Evolutionary conservation across 2,888 invertebrate species (phyloP), one percentile per base, ranked within the genome.

Genomic region (Luffia ferchaultella): DNA sequence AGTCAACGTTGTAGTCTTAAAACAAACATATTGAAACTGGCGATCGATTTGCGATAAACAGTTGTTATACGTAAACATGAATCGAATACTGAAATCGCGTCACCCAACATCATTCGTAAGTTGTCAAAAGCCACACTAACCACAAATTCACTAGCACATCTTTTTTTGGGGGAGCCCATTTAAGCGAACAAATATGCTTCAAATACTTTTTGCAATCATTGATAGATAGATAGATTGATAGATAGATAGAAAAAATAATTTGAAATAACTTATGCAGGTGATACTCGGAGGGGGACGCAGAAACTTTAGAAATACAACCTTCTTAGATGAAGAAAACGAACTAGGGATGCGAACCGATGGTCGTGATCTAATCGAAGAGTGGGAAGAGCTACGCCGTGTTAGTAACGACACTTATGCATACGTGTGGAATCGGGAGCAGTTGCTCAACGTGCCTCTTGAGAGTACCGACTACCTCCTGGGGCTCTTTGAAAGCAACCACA

Each of bases 231-330:
- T 12, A 30, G 3, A 30, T 12, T 30, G 12, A 30, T 7, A 3
- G 30, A 30, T 12, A 12, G 3, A 30, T 30, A 7, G 12, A 7
- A 7, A 7, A 7, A 30, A 30, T 30, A 30, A 30, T 30, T 30
- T 30, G 30, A 30, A 7, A 7, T 30, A 7, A 30, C 3, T 7
- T 30, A 7, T 54, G 1, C 56, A 86, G 70, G 79, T 88, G 0
- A 80, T 90, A 30, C 63, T 90, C 54, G 90, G 90, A 0, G 90
- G 90, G 1, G 90, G 90, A 1, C 72, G 88, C 2, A 62, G 63
- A 1, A 80, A 86, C 50, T 86, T 90, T 1, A 3, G 30, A 30
- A 58, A 60, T 0, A 76, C 69, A 7, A 71, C 73, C 45, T 75
- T 74, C 18, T 7, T 3, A 30, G 62, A 70, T 45, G 76, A 64